Base-by-base conservation (phyloP, 2,113 vertebrate genomes). In the Catagonus wagneri region DNA sequence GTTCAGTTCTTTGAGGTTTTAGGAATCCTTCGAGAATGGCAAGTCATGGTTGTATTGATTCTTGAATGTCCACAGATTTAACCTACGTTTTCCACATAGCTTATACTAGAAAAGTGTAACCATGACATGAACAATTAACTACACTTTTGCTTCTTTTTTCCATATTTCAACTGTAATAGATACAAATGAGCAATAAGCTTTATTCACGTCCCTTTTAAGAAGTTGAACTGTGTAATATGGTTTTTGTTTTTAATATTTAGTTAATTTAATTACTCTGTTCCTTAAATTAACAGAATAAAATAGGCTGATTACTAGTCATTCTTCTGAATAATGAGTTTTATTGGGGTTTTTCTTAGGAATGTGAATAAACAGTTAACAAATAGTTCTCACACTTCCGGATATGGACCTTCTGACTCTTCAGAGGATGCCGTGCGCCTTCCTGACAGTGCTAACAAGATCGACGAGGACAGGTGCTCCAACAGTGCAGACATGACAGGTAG, bases 401-500 rank as follows among this genome's bases (percentile, higher is more conserved):
- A 99, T 71, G 97, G 99, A 94, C 98, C 98, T 88, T 76, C 93
- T 12, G 98, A 99, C 36, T 98, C 98, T 5, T 96, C 98, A 27
- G 99, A 99, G 50, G 99, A 99, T 10, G 97, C 99, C 61, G 99
- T 99, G 66, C 98, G 98, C 91, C 98, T 98, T 22, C 23, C 98
- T 75, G 94, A 96, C n/a, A 98, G 96, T 19, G 98, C 99, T 2
- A 97, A 97, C 89, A 99, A 99, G 96, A 98, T 99, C 3, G 98
- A 98, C 71, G 99, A 99, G 88, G 99, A 99, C 92, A 98, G 99
- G 39, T 99, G 99, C 72, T 99, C 99, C 83, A 99, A 99, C 95
- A 99, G 96, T 98, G 98, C 98, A 10, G 99, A 99, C 97, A 98
- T 99, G 74, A 99, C 99, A 98, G 99, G 99, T 99, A 98, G 29